Evolutionary conservation across 1,140 invertebrate species (phyloP), one percentile per base, ranked within the genome.

Genomic region (Drosophila pseudoananassae): DNA sequence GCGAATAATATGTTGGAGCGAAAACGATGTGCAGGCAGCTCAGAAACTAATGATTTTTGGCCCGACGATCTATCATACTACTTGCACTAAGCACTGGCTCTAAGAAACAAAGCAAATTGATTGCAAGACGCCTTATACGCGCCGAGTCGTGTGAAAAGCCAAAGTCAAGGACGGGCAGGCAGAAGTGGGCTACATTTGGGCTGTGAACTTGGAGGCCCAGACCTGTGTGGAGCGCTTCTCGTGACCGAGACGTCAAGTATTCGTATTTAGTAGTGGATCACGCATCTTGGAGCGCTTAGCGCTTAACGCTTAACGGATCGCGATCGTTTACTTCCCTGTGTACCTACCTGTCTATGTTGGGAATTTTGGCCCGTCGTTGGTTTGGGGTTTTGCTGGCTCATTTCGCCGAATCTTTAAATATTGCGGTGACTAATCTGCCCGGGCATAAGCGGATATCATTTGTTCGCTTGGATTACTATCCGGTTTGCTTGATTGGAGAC

Each of bases 401-500:
- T 40, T 80, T 36, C 56, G 29, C 63, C 51, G 52, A 60, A 61
- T 74, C 56, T 73, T 56, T 76, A 64, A 68, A 72, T 84, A 79
- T 60, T 54, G 46, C 29, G 58, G 46, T 84, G 80, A 84, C 80
- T 85, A 79, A 84, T 71, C 20, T 52, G 61, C 7, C 52, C 49
- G 52, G 27, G 33, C 58, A 46, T 64, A 84, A 84, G 80, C 80
- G 72, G 80, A 84, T 84, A 76, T 76, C 43, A 69, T 79, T 74
- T 61, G 57, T 68, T 79, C n/a, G 60, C 50, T 66, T 73, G 45
- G 40, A 36, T 61, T 77, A 68, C 76, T 84, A 87, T 81, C 81
- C 81, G 81, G 81, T 85, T 84, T 74, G 52, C 31, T 54, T 68
- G 53, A 76, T 76, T 78, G 45, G 36, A 51, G 50, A 45, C 43